Evolutionary conservation across 2,113 vertebrate species (phyloP).

Genomic region (Carassius carassius): DNA sequence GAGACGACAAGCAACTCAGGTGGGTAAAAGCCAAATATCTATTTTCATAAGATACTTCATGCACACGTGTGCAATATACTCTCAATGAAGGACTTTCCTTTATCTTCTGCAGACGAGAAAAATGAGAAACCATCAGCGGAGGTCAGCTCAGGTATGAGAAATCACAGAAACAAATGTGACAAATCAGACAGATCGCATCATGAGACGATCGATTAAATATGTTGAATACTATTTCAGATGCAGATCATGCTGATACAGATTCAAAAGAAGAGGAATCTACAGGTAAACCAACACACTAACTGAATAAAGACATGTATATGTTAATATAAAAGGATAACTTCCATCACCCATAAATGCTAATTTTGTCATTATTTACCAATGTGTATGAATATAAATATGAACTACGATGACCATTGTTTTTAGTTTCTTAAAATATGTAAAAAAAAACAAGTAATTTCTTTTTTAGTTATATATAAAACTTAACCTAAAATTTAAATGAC

Average conservation of each 20-base stretch:
- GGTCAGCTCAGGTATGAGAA: conserved; percentile 25
- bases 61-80: not conserved
- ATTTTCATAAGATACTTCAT: not conserved
- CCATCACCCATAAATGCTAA: not conserved
- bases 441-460: too few species aligned
- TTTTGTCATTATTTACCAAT: not conserved
- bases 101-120: conserved; percentile 24
- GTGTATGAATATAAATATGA: not conserved
- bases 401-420: not conserved
- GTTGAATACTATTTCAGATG: conserved; percentile 17
- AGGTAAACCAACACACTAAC: not conserved
- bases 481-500: too few species aligned
- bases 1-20: conserved; percentile 8
- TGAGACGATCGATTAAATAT: not conserved
- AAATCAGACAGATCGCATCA: not conserved
- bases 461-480: too few species aligned
- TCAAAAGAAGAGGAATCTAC: conserved; percentile 23
- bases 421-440: not conserved
- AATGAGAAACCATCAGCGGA: conserved; percentile 29
- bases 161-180: not conserved
- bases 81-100: not conserved
- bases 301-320: not conserved
- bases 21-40: not conserved
- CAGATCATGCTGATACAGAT: not conserved
- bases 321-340: not conserved